A percentile compares a stretch with the other conserved stretches of the same genome.
Conservation (phyloP, 2,113 vertebrate genomes). For the Serilophus lunatus region DNA sequence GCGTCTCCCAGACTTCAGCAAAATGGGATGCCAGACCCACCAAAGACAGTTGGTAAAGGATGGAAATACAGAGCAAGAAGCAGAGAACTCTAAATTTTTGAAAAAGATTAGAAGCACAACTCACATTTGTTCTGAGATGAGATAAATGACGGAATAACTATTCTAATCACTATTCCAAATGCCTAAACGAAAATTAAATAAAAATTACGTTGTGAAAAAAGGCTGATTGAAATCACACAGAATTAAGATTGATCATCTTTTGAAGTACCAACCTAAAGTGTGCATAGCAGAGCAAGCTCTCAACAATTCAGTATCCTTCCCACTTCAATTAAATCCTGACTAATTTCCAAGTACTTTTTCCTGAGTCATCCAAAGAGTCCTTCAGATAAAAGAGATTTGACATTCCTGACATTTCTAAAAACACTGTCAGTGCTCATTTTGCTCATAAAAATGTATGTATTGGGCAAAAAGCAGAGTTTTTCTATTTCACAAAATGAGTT, state of each 20-base stretch:
- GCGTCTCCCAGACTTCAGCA: neutral
- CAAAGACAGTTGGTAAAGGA: neutral
- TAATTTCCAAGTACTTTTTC: slow-evolving; percentile 17
- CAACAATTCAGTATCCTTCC: neutral
- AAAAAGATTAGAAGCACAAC: neutral
- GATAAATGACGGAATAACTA: neutral
- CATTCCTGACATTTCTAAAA: neutral
- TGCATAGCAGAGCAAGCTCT: neutral
- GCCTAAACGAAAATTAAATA: neutral
- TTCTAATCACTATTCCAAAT: neutral
- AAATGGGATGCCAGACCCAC: neutral
- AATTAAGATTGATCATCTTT: neutral
- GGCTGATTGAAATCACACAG: neutral
- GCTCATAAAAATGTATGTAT: slow-evolving; percentile 4
- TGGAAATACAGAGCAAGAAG: neutral
- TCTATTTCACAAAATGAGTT: neutral
- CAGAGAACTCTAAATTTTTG: neutral
- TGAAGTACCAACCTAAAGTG: neutral
- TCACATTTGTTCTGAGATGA: neutral
- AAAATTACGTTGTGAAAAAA: slow-evolving; percentile 8
- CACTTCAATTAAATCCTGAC: slow-evolving; percentile 33
- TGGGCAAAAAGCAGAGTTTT: neutral
- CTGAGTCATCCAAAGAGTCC: slow-evolving; percentile 20
- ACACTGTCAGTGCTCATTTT: neutral
- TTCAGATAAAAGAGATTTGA: slow-evolving; percentile 1